A percentile compares a stretch with the other conserved stretches of the same genome.
phyloP scores from a whole-genome alignment of 2,113 vertebrate species.

The Cryptomyrus ogoouensis region DNA sequence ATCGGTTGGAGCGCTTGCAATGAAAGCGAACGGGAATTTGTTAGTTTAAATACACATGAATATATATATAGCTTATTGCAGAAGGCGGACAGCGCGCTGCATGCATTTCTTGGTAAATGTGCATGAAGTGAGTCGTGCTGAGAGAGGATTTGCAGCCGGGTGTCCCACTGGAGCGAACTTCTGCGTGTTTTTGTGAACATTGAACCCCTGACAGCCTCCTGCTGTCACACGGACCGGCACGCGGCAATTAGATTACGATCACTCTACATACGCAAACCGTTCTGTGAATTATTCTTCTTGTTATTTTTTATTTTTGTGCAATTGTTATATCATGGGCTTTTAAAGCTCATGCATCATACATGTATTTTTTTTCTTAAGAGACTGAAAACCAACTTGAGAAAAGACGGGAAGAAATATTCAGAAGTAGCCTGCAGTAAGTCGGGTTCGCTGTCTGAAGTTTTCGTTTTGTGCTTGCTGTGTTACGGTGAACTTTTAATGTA shows the following conservation, averaged over 20 bases:
- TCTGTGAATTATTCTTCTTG: background rate
- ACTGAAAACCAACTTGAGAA: background rate
- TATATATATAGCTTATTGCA: background rate
- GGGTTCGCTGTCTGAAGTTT: constrained; percentile 55
- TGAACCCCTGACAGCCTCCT: constrained; percentile 10
- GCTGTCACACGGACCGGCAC: background rate
- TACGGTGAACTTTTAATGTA: constrained; percentile 53
- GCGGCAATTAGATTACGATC: background rate
- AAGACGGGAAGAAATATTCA: background rate
- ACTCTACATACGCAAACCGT: background rate
- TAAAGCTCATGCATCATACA: background rate
- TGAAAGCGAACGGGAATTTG: background rate
- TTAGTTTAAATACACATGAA: background rate
- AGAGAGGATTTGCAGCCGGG: background rate
- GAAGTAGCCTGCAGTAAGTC: constrained; percentile 27
- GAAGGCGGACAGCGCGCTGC: background rate
- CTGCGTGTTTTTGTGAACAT: constrained; percentile 20
- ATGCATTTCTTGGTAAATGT: background rate
- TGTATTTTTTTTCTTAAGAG: background rate
- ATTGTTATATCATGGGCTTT: background rate
- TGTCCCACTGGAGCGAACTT: background rate
- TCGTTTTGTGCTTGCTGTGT: constrained; percentile 46
- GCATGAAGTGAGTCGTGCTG: background rate
- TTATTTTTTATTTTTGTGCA: background rate
- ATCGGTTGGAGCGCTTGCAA: background rate